A percentile compares a stretch with the other conserved stretches of the same genome.
Conservation (phyloP, 1,140 invertebrate genomes). For the Drosophila quadrilineata region DNA sequence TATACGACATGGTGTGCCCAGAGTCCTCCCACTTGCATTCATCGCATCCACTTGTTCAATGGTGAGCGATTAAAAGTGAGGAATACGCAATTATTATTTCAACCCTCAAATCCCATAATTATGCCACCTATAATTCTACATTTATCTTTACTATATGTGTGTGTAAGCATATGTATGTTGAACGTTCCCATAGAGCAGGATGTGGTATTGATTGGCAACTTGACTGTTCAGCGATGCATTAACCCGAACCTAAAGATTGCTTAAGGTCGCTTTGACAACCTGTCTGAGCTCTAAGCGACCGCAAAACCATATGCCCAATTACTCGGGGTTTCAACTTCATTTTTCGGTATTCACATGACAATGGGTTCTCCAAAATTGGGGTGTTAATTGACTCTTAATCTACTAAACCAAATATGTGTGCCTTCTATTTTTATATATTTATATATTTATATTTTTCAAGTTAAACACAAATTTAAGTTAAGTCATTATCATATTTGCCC, state of each 20-base stretch:
- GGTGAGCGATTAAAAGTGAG: conserved; percentile 13
- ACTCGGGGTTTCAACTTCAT: conserved; percentile 27
- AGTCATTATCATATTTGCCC: too few species aligned
- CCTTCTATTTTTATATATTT: too few species aligned
- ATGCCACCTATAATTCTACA: conserved; percentile 3
- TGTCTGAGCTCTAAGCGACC: conserved; percentile 34
- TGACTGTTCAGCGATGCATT: conserved; percentile 38
- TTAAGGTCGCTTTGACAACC: conserved; percentile 44
- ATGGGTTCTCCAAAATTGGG: neutral
- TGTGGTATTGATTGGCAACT: conserved; percentile 33
- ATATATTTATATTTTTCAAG: too few species aligned
- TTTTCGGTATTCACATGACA: neutral
- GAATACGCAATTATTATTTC: conserved; percentile 35
- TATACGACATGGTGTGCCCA: neutral
- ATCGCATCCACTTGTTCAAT: conserved; percentile 34
- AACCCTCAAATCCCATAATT: conserved; percentile 34
- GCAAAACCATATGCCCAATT: conserved; percentile 58
- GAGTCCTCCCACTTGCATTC: conserved; percentile 21
- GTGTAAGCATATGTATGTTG: neutral
- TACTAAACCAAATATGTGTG: too few species aligned
- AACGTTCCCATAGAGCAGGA: too few species aligned
- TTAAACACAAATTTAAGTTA: too few species aligned
- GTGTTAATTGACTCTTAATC: conserved; percentile 10
- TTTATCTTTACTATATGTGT: neutral
- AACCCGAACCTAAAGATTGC: conserved; percentile 24